These are phyloP conservation scores for Cygnus buccinator DNA, from an alignment of 2,113 vertebrate species.

Conservation along the genomic window DNA sequence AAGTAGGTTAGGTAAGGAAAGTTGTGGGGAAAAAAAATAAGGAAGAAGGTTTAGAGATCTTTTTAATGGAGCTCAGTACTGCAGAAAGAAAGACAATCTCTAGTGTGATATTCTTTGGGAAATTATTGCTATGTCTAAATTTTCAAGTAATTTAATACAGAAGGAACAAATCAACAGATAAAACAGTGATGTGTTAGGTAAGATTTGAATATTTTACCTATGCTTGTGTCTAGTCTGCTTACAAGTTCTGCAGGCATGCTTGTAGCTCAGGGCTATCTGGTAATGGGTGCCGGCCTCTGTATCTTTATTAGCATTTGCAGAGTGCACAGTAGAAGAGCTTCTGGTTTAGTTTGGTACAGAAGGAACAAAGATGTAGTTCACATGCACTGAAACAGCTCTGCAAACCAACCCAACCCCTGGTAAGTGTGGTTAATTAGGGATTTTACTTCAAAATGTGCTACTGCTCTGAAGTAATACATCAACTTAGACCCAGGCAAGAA, in stretches of 20 bases:
- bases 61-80: neutral
- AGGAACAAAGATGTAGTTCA: neutral
- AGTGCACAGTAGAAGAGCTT: neutral
- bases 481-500: neutral
- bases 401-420: neutral
- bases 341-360: neutral
- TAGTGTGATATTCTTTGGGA: neutral
- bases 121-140: neutral
- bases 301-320: neutral
- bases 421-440: neutral
- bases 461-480: neutral
- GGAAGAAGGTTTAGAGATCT: neutral
- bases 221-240: neutral
- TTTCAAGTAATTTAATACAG: neutral
- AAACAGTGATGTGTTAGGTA: neutral
- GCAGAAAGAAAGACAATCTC: neutral
- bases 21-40: neutral
- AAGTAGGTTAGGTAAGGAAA: neutral
- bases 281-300: neutral
- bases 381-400: neutral
- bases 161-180: neutral
- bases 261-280: neutral
- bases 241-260: neutral
- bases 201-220: neutral
- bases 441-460: neutral